Evolutionary conservation across 2,113 vertebrate species (phyloP), one percentile per base, ranked within the genome.

Genomic region (Prunella himalayana): DNA sequence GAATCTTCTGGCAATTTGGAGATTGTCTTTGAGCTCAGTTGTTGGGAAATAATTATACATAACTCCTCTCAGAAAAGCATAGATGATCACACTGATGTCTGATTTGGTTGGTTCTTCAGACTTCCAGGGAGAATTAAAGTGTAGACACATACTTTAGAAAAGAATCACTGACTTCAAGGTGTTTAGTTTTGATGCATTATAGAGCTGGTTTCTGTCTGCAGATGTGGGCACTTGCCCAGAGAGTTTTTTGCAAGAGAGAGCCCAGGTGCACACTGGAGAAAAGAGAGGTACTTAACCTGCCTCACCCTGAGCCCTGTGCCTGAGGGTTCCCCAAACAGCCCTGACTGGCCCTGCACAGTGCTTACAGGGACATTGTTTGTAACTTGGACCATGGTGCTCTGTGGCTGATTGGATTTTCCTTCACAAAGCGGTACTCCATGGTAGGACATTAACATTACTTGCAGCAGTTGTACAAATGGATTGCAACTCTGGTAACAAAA

Each of bases 61-160:
- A 79, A 44, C 6, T 71, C 51, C 65, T 49, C 18, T 24, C 19
- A 33, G 54, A 84, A 28, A 22, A 59, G 60, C 44, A 47, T 6
- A 54, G 41, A 54, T 39, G 14, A 2, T 1, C 47, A 73, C 2
- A 0, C 11, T 54, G 23, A 6, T 54, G 1, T 63, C 33, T 51
- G 79, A 56, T 88, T 27, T 51, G 51, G 33, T 11, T 47, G 20
- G 21, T 60, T 64, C 24, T 79, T 39, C 39, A 82, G 69, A 37
- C 27, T 50, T 71, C 11, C 15, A 47, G 11, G 11, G 11, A 56
- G 41, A 64, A 76, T 20, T 5, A 25, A 66, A 71, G 5, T 31
- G 44, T 22, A 22, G 47, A 82, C 27, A 82, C 1, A 7, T 15
- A n/a, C 2, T 41, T 56, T 10, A 16, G 41, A 13, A 16, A 37